These are phyloP conservation scores for Holothuria leucospilota DNA, from an alignment of 53 echinoderm and acorn worm species.

Conservation along the genomic window DNA sequence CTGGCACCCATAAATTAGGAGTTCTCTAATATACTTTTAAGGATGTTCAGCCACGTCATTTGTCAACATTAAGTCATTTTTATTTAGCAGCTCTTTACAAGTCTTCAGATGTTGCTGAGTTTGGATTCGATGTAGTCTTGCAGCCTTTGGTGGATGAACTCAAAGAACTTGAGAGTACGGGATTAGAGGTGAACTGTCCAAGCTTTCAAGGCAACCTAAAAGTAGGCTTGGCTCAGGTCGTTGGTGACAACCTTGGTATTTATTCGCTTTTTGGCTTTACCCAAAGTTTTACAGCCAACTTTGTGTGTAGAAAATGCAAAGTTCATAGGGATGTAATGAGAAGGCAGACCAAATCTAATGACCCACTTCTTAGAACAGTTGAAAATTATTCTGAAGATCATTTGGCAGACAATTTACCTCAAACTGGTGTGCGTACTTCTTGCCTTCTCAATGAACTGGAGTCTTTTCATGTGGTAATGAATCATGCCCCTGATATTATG, in stretches of 20 bases:
- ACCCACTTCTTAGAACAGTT: constrained; percentile 54
- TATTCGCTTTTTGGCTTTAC: constrained; percentile 68
- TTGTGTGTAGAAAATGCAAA: constrained; percentile 65
- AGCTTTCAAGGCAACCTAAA: constrained; percentile 51
- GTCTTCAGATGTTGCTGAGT: constrained; percentile 54
- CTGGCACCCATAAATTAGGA: constrained; percentile 7
- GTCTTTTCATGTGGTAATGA: constrained; percentile 62
- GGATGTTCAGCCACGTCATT: neutral
- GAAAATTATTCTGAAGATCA: constrained; percentile 67
- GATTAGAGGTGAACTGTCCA: constrained; percentile 37
- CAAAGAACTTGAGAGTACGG: constrained; percentile 57
- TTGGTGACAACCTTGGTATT: constrained; percentile 71
- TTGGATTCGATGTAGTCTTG: constrained; percentile 62
- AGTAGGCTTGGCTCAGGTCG: constrained; percentile 63
- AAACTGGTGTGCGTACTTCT: constrained; percentile 37
- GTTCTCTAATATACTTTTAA: constrained; percentile 1
- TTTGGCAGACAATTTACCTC: constrained; percentile 29
- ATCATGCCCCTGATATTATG: constrained; percentile 62
- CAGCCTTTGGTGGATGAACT: constrained; percentile 55
- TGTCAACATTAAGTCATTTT: constrained; percentile 54
- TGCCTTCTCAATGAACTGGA: constrained; percentile 62
- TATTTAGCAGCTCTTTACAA: constrained; percentile 59
- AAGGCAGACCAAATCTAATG: constrained; percentile 20
- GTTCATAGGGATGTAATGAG: constrained; percentile 28
- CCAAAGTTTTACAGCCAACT: constrained; percentile 70